Percentiles rank a stretch among this genome's conserved stretches.
These are phyloP conservation scores for Chrysomallon squamiferum DNA, from an alignment of 1,140 invertebrate genomes.

Conservation along the genomic window DNA sequence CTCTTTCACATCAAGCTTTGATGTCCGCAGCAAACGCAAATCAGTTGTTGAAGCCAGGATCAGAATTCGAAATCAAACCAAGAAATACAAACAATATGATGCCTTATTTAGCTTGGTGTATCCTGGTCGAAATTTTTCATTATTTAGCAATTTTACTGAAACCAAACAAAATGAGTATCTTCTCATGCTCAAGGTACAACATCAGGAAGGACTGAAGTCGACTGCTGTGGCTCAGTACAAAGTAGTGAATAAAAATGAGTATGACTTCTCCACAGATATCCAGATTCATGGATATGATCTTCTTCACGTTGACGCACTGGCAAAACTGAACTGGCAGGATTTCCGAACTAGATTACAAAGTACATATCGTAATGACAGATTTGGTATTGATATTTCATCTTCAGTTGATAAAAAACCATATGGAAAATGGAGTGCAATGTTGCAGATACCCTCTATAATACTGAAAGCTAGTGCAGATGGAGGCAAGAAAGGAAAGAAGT, in stretches of 20 bases:
- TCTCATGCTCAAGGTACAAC: neutral
- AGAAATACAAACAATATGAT: neutral
- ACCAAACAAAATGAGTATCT: constrained; percentile 11
- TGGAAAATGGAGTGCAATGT: neutral
- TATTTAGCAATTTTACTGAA: constrained; percentile 12
- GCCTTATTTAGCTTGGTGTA: constrained; percentile 14
- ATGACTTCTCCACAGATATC: constrained; percentile 10
- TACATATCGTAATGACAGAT: neutral
- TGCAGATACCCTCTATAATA: neutral
- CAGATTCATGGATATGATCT: constrained; percentile 12
- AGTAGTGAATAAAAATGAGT: neutral
- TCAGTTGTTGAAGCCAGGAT: constrained; percentile 3
- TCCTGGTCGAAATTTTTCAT: constrained; percentile 25
- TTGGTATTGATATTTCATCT: neutral
- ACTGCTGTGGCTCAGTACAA: neutral
- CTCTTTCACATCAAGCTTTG: neutral
- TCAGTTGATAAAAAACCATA: neutral
- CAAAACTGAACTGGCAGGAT: constrained; percentile 12
- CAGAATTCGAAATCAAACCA: constrained; percentile 10
- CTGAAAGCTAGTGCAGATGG: neutral
- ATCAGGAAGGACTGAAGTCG: constrained; percentile 2
- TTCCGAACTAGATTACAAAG: neutral
- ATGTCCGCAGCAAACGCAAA: neutral
- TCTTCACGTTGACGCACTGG: constrained; percentile 14
- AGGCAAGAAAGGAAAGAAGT: neutral